Evolutionary conservation across 1,140 invertebrate species (phyloP).

Genomic region (Pinna nobilis): DNA sequence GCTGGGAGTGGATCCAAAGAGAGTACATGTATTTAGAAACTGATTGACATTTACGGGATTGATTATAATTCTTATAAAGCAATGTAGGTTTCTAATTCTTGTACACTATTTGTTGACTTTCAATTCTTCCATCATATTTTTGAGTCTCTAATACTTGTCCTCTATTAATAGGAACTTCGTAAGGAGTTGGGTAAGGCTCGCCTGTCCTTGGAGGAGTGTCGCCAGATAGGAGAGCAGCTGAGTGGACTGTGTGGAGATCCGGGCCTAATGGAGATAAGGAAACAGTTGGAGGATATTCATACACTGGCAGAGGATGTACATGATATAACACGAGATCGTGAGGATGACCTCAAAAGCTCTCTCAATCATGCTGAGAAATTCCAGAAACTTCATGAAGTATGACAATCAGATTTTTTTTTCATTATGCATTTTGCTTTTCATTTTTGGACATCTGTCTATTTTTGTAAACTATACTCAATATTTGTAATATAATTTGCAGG

Average conservation of each 20-base stretch:
- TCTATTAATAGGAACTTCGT: slow-evolving; percentile 82
- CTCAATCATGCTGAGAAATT: slow-evolving; percentile 96
- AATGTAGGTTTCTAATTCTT: background rate
- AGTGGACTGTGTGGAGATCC: slow-evolving; percentile 95
- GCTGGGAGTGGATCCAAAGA: too few relatives aligned
- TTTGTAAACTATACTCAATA: too few relatives aligned
- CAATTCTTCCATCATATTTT: background rate
- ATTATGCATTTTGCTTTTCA: background rate
- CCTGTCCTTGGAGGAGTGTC: slow-evolving; percentile 92
- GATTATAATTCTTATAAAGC: background rate
- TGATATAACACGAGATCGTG: slow-evolving; percentile 66
- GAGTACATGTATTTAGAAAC: too few relatives aligned
- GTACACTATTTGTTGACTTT: background rate
- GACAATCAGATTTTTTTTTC: slow-evolving; percentile 1
- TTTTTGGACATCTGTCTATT: background rate
- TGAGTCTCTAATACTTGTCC: background rate
- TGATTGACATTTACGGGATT: too few relatives aligned
- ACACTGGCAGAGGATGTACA: slow-evolving; percentile 69
- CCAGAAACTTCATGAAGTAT: slow-evolving; percentile 91
- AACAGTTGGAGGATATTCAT: slow-evolving; percentile 87
- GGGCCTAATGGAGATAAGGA: slow-evolving; percentile 97
- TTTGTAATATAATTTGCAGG: background rate
- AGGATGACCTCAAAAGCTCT: slow-evolving; percentile 89
- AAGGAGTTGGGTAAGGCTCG: slow-evolving; percentile 93
- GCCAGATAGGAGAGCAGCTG: slow-evolving; percentile 91